phyloP scores from a whole-genome alignment of 2,888 invertebrate species.

The Chymomyza caudatula region DNA sequence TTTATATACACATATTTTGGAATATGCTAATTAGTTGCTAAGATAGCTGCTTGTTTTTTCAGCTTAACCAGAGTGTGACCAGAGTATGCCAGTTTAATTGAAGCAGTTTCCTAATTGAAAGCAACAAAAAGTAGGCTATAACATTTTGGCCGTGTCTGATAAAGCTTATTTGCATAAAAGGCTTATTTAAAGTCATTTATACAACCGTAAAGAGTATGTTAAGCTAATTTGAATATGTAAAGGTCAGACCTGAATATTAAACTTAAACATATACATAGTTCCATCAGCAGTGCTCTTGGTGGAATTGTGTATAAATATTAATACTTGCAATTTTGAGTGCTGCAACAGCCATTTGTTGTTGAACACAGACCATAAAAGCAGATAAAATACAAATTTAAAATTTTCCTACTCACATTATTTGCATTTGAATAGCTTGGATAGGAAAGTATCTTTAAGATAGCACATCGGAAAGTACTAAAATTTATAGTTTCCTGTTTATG shows the following conservation, averaged over 20 bases:
- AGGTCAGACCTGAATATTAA: not conserved
- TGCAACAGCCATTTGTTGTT: not conserved
- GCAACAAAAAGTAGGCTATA: not conserved
- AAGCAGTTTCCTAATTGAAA: not conserved
- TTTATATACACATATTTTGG: not conserved
- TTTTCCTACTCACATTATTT: too few relatives aligned
- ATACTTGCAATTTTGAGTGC: too few relatives aligned
- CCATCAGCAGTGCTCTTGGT: not conserved
- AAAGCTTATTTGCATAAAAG: not conserved
- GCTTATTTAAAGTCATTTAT: not conserved
- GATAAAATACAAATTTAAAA: too few relatives aligned
- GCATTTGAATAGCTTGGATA: not conserved
- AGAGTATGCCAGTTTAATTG: not conserved
- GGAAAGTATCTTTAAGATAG: not conserved
- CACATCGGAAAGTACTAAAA: too few relatives aligned
- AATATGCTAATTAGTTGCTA: not conserved
- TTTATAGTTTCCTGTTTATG: too few relatives aligned
- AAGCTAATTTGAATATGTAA: not conserved
- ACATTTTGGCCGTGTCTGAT: not conserved
- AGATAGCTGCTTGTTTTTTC: not conserved
- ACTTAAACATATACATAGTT: not conserved
- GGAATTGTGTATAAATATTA: not conserved
- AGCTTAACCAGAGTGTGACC: too few relatives aligned
- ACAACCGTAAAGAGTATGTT: not conserved
- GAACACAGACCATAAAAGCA: too few relatives aligned